Conservation (phyloP, 2,113 vertebrate species). For the Istiophorus platypterus region DNA sequence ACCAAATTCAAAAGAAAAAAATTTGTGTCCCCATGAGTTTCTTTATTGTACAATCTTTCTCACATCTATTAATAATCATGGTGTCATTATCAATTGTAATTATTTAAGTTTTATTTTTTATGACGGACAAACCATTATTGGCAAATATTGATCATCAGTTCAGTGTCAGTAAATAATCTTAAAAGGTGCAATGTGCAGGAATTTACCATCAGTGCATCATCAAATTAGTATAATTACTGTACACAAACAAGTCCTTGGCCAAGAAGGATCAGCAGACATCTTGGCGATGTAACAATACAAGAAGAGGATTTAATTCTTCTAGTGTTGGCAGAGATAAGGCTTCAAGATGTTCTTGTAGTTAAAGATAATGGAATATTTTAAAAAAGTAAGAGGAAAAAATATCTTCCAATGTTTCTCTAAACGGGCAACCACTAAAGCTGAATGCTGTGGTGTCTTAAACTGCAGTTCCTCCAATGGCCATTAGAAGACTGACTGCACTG, state of each 20-base stretch:
- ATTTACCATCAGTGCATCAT: constrained; percentile 23
- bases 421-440: not conserved
- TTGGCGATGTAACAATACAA: not conserved
- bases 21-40: not conserved
- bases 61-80: not conserved
- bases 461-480: not conserved
- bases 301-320: not conserved
- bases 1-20: not conserved
- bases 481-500: not conserved
- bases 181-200: constrained; percentile 7
- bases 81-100: not conserved
- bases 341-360: too few relatives aligned
- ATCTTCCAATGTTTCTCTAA: not conserved
- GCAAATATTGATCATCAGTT: constrained; percentile 14
- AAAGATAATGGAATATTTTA: not conserved
- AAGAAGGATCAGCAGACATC: constrained; percentile 11
- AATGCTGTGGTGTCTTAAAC: not conserved
- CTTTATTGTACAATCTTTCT: not conserved
- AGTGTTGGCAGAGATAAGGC: not conserved
- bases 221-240: constrained; percentile 42
- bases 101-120: not conserved
- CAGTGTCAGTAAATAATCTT: constrained; percentile 8
- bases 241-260: constrained; percentile 20
- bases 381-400: not conserved
- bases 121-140: constrained; percentile 1